Evolutionary conservation across 1,140 invertebrate species (phyloP).

Genomic region (Ephestia elutella): DNA sequence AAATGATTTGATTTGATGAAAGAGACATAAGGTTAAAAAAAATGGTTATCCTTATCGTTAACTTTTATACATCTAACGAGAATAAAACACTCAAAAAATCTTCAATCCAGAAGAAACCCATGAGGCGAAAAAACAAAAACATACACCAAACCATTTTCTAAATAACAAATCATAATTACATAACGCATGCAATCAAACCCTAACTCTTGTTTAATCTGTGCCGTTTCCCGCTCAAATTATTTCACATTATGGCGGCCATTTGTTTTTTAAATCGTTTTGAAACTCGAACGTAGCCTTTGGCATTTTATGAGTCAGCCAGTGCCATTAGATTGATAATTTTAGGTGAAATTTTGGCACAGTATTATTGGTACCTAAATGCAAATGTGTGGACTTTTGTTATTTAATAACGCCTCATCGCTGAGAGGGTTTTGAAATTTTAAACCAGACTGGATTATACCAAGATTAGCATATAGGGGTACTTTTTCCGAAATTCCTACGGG

Average conservation of each 20-base stretch:
- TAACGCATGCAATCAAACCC: background rate
- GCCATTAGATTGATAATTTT: background rate
- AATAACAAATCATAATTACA: background rate
- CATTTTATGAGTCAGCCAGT: background rate
- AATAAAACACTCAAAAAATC: background rate
- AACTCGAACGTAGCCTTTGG: constrained; percentile 1
- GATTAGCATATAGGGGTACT: too few species aligned
- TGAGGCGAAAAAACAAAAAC: background rate
- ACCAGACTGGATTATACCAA: too few species aligned
- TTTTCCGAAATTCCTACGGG: too few species aligned
- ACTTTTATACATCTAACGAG: background rate
- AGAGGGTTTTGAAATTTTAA: too few species aligned
- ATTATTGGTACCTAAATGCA: too few species aligned
- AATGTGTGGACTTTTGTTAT: too few species aligned
- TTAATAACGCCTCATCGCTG: too few species aligned
- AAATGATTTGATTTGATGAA: too few species aligned
- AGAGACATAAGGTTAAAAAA: too few species aligned
- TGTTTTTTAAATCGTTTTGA: constrained; percentile 4
- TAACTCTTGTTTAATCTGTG: background rate
- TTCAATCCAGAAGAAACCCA: background rate
- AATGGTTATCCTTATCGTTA: too few species aligned
- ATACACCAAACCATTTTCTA: background rate
- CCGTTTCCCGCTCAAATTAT: constrained; percentile 4
- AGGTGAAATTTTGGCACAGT: background rate
- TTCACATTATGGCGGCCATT: constrained; percentile 1